Conservation (phyloP, 2,888 invertebrate species). For the Hirtodrosophila histrioides region DNA sequence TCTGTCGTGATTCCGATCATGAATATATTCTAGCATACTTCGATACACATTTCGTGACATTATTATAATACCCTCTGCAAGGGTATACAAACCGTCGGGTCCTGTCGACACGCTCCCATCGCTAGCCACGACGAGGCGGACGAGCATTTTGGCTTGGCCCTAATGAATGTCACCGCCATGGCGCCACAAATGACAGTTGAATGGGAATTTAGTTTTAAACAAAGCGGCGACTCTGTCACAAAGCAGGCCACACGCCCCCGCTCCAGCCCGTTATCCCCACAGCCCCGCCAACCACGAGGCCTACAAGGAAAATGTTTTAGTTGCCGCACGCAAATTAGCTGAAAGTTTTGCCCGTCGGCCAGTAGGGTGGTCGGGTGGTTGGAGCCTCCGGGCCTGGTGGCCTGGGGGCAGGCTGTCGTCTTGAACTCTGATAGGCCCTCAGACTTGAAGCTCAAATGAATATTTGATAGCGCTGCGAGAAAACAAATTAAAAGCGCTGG, state of each 20-base stretch:
- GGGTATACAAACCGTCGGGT: too few species aligned
- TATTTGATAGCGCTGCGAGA: conserved; percentile 64
- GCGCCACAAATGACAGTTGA: conserved; percentile 74
- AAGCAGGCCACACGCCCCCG: conserved; percentile 14
- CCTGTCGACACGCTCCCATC: too few species aligned
- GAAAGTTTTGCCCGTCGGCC: conserved; percentile 57
- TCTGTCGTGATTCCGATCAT: too few species aligned
- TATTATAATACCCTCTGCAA: too few species aligned
- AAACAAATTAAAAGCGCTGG: conserved; percentile 71
- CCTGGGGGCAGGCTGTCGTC: conserved; percentile 23
- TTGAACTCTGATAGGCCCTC: conserved; percentile 61
- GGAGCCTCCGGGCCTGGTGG: neutral
- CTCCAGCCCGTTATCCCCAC: neutral
- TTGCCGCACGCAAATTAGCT: conserved; percentile 73
- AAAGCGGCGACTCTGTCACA: conserved; percentile 43
- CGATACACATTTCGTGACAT: too few species aligned
- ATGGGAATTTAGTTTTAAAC: conserved; percentile 70
- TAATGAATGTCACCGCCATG: conserved; percentile 52
- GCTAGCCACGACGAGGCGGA: too few species aligned
- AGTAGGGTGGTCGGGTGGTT: neutral
- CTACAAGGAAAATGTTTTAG: conserved; percentile 65
- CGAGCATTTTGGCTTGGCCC: neutral
- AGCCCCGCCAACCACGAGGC: conserved; percentile 18
- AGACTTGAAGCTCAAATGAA: conserved; percentile 64
- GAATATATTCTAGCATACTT: too few species aligned